Percentiles rank a stretch among this genome's conserved stretches.
Evolutionary conservation across 2,888 invertebrate genomes (phyloP).

Genomic region (Rapana venosa): DNA sequence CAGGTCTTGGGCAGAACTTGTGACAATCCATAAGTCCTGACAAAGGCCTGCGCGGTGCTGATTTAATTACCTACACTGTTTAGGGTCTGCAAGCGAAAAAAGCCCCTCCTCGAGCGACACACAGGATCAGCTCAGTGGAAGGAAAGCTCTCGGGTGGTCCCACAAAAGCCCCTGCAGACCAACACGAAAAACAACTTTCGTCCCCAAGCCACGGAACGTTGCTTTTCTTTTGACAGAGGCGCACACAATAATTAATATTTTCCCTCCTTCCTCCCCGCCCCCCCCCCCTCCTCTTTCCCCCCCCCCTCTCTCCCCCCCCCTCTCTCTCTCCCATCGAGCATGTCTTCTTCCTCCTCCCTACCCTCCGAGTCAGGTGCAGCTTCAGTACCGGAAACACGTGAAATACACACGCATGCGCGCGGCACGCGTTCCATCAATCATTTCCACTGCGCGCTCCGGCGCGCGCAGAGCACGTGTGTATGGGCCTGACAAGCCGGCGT

Average conservation of each 20-base stretch:
- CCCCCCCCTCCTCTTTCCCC: neutral
- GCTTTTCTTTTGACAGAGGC: neutral
- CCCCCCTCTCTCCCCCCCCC: too few species aligned
- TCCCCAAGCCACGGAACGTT: neutral
- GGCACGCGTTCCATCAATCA: conserved; percentile 44
- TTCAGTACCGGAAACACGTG: conserved; percentile 32
- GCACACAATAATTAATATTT: conserved; percentile 27
- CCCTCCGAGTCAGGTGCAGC: conserved; percentile 35
- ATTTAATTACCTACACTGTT: conserved; percentile 1
- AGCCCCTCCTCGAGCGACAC: neutral
- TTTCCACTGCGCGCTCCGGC: conserved; percentile 3
- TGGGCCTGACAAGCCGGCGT: conserved; percentile 19
- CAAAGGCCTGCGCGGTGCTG: neutral
- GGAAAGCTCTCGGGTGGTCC: neutral
- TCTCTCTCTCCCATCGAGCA: neutral
- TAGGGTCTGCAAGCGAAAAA: neutral
- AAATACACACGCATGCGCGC: conserved; percentile 38
- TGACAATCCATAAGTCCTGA: neutral
- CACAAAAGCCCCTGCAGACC: neutral
- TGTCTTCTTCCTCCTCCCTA: neutral
- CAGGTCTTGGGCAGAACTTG: neutral
- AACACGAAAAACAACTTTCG: conserved; percentile 25
- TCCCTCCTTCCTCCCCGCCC: neutral
- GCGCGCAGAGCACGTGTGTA: conserved; percentile 29
- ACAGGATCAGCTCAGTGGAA: neutral